Conservation (phyloP, 2,113 vertebrate genomes). For the Corydoras maculifer region DNA sequence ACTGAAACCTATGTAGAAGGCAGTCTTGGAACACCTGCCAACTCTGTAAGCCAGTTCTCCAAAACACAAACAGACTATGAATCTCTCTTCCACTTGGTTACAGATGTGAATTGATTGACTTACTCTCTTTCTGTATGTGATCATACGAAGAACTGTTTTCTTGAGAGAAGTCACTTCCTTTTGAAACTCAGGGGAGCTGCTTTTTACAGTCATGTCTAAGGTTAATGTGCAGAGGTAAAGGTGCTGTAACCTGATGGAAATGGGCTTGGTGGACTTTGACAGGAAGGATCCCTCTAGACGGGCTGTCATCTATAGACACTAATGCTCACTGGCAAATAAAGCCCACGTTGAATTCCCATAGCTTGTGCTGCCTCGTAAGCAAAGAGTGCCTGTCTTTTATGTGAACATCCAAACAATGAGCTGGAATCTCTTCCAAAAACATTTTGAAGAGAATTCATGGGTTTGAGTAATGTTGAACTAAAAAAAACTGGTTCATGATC, state of each 20-base stretch:
- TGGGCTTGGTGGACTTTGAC: conserved; percentile 9
- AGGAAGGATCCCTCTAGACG: conserved; percentile 20
- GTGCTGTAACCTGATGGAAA: conserved; percentile 12
- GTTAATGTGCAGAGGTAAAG: neutral
- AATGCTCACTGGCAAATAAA: conserved; percentile 17
- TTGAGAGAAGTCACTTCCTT: no score
- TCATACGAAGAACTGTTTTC: no score
- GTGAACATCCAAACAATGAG: no score
- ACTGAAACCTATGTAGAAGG: conserved; percentile 93
- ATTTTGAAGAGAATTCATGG: no score
- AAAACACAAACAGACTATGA: conserved; percentile 2
- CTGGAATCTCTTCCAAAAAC: no score
- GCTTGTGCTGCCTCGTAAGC: neutral
- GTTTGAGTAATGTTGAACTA: no score
- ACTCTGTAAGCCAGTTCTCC: conserved; percentile 75
- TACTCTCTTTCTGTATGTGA: no score
- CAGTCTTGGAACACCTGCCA: conserved; percentile 78
- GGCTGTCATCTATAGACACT: conserved; percentile 10
- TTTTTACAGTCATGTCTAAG: neutral
- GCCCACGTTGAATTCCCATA: conserved; percentile 5
- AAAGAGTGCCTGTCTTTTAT: neutral
- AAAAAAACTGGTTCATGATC: no score
- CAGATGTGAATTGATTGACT: neutral
- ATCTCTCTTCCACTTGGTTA: conserved; percentile 10
- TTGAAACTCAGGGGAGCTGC: neutral